Evolutionary conservation across 2,797 vertebrate genomes (phyloP).

Genomic region (Hydrolagus colliei): DNA sequence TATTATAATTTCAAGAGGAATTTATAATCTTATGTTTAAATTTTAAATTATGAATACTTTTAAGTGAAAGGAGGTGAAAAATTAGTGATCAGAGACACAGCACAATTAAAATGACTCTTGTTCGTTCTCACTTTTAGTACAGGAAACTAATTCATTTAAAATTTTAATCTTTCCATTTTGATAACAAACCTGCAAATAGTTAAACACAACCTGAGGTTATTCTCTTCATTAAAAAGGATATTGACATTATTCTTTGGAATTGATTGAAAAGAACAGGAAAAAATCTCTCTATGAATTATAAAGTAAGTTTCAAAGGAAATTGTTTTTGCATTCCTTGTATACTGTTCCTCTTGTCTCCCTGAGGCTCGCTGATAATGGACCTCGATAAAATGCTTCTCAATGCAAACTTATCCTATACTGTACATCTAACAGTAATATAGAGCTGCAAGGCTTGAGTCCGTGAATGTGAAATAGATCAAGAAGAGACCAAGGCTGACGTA

Average conservation of each 20-base stretch:
- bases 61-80: neutral
- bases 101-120: neutral
- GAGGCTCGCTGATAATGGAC: neutral
- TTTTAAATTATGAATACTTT: neutral
- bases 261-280: neutral
- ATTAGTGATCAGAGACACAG: neutral
- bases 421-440: neutral
- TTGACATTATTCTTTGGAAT: neutral
- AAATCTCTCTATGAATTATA: neutral
- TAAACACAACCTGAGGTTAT: neutral
- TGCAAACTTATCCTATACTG: neutral
- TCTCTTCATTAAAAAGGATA: neutral
- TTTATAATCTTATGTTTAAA: neutral
- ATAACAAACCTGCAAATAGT: neutral
- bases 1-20: neutral
- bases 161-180: neutral
- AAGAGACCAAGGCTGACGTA: neutral
- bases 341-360: neutral
- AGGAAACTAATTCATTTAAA: too few species aligned
- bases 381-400: neutral
- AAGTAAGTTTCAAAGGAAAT: neutral
- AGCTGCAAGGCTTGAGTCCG: neutral
- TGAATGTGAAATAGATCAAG: neutral
- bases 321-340: neutral
- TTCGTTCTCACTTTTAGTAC: too few species aligned